Base-by-base conservation (phyloP, 92 coral and sea anemone species). In the Bergia sp. region DNA sequence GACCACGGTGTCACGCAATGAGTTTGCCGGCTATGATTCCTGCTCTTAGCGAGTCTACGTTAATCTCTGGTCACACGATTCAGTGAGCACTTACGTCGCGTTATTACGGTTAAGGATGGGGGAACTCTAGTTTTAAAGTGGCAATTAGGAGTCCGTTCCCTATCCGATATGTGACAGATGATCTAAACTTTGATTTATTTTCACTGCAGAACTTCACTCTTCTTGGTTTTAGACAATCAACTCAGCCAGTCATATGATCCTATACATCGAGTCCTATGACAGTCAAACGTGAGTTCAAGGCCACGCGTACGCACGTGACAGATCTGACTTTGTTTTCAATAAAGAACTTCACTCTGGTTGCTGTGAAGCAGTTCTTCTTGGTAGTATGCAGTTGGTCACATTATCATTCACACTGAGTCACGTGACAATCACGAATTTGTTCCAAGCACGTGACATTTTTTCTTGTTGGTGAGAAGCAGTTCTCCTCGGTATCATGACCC, bases 401-500 rank as follows among this genome's bases (percentile, higher is more conserved):
- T 53, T 15, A 53, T 18, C 58, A 15, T 47, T 11, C 2, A 1
- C 58, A 10, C 16, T 53, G n/a, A 12, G 77, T 73, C 77, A 73
- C 47, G 80, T 76, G 80, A 76, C 79, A 3, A 29, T 41, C 9
- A 76, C 79, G 10, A 76, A 18, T 20, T 50, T 18, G 47, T 76
- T 76, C 50, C 23, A 29, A 18, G n/a, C 79, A 41, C 9, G 79
- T 76, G 43, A 39, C 79, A 41, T 72, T 77, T 78, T 71, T 20
- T 90, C 90, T 7, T 5, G 86, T 91, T 37, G 93, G 98, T 45
- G 89, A 72, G n/a, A 40, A 65, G 76, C 89, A 82, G 89, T 37
- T 50, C 23, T 53, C 16, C 45, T 53, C 15, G n/a, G 18, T 53
- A n/a, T 37, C 37, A 0, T 0, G 7, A 37, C 96, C 94, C 50